Evolutionary conservation across 1,140 invertebrate species (phyloP).

Genomic region (Ostrea edulis): DNA sequence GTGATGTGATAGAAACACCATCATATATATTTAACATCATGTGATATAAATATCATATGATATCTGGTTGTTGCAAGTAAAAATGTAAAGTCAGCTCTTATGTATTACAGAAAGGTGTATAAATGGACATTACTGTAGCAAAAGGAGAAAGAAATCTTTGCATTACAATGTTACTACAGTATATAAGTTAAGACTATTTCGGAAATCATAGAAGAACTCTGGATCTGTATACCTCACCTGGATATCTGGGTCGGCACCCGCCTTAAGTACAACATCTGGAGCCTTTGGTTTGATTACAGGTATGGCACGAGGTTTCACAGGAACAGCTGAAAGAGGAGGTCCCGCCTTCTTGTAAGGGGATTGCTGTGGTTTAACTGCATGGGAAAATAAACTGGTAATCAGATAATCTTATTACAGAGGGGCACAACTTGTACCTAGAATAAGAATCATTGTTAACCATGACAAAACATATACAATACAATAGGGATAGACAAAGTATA

Average conservation of each 20-base stretch:
- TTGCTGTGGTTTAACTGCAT: slow-evolving; percentile 76
- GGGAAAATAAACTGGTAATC: slow-evolving; percentile 24
- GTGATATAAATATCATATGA: too few relatives aligned
- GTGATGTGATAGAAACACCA: too few relatives aligned
- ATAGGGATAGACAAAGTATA: background rate
- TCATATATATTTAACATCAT: too few relatives aligned
- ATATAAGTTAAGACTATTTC: too few relatives aligned
- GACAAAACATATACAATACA: background rate
- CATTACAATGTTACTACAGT: too few relatives aligned
- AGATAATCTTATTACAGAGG: background rate
- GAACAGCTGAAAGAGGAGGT: slow-evolving; percentile 69
- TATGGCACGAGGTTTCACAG: slow-evolving; percentile 72
- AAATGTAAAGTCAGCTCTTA: too few relatives aligned
- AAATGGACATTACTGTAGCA: too few relatives aligned
- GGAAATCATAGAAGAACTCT: too few relatives aligned
- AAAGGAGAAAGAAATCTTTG: too few relatives aligned
- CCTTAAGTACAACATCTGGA: slow-evolving; percentile 72
- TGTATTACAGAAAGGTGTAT: too few relatives aligned
- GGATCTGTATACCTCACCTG: too few relatives aligned
- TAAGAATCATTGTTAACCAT: background rate
- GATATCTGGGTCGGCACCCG: slow-evolving; percentile 55
- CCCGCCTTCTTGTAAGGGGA: slow-evolving; percentile 76
- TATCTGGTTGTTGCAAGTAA: too few relatives aligned
- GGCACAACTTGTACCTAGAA: background rate
- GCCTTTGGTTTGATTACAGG: slow-evolving; percentile 73